phyloP scores from a whole-genome alignment of 2,888 invertebrate genomes.

The Dynastes hyllus region DNA sequence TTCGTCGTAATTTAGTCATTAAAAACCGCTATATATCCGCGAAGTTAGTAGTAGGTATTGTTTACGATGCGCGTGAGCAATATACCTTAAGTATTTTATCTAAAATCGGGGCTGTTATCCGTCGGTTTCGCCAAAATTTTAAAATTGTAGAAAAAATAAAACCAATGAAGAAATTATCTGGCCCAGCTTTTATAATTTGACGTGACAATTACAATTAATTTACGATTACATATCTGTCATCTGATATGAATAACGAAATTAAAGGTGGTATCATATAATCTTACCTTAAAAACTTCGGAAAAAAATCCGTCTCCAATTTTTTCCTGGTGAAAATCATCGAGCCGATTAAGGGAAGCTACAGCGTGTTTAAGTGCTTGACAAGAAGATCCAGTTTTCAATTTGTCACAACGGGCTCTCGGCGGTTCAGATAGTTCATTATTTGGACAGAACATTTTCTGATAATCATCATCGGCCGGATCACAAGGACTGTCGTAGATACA shows the following conservation, averaged over 20 bases:
- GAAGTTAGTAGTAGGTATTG: too few relatives aligned
- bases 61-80: too few relatives aligned
- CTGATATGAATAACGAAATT: background rate
- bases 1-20: too few relatives aligned
- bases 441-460: conserved; percentile 68
- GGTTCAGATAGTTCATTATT: conserved; percentile 70
- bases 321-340: conserved; percentile 95
- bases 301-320: conserved; percentile 97
- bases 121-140: too few relatives aligned
- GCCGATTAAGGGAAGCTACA: conserved; percentile 91
- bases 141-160: too few relatives aligned
- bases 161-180: too few relatives aligned
- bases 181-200: background rate
- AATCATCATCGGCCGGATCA: conserved; percentile 68
- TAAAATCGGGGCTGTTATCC: too few relatives aligned
- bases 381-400: conserved; percentile 82
- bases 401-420: conserved; percentile 70
- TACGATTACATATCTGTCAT: background rate
- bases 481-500: conserved; percentile 70
- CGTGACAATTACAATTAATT: background rate
- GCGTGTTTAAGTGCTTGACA: conserved; percentile 94
- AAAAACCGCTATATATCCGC: too few relatives aligned
- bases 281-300: conserved; percentile 98
- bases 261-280: background rate
- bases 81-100: too few relatives aligned